Conservation (phyloP, 2,888 invertebrate genomes). For the Nymphalis urticae region DNA sequence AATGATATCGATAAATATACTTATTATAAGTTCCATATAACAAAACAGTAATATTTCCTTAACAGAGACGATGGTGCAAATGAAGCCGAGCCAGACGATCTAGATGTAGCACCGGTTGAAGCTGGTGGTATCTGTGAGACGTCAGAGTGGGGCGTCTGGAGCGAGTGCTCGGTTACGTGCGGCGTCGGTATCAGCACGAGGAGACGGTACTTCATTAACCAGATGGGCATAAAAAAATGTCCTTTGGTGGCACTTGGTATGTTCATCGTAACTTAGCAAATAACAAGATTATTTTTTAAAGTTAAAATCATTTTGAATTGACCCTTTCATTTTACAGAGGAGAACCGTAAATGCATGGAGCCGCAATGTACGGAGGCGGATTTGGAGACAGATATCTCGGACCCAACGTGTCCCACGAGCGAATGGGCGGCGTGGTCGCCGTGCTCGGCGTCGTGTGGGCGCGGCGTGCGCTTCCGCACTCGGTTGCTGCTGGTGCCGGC, state of each 20-base stretch:
- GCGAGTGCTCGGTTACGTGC: conserved; percentile 93
- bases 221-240: conserved; percentile 90
- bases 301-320: no score
- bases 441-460: conserved; percentile 93
- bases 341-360: conserved; percentile 90
- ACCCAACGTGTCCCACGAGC: conserved; percentile 88
- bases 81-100: conserved; percentile 44
- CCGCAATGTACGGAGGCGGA: conserved; percentile 83
- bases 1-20: no score
- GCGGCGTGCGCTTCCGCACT: conserved; percentile 87
- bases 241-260: conserved; percentile 85
- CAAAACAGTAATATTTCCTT: not conserved
- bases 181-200: conserved; percentile 89
- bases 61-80: conserved; percentile 44
- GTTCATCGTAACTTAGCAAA: conserved; percentile 20
- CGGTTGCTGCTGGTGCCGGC: conserved; percentile 86
- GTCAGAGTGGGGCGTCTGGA: conserved; percentile 89
- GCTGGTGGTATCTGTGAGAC: conserved; percentile 83
- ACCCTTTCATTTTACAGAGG: conserved; percentile 72
- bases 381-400: conserved; percentile 66
- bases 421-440: conserved; percentile 96
- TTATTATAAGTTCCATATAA: no score
- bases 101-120: conserved; percentile 42
- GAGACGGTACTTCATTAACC: conserved; percentile 87
- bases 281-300: not conserved